Evolutionary conservation across 2,888 invertebrate species (phyloP).

Genomic region (Temnothorax rugatulus): DNA sequence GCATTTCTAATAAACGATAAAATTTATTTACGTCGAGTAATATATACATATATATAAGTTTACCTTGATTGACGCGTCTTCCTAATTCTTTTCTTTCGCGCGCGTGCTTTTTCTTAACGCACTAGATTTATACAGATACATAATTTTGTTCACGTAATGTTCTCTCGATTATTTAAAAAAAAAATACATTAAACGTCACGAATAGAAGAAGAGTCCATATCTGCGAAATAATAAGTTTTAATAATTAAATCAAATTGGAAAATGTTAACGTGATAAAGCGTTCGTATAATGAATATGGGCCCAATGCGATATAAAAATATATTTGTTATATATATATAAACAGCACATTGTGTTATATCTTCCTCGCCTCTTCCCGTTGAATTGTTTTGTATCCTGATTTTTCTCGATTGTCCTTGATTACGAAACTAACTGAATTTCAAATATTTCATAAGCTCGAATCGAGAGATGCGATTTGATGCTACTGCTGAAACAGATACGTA

Average conservation of each 20-base stretch:
- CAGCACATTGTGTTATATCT: slow-evolving; percentile 23
- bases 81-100: slow-evolving; percentile 24
- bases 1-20: slow-evolving; percentile 34
- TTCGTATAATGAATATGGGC: slow-evolving; percentile 70
- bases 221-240: slow-evolving; percentile 45
- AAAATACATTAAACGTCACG: slow-evolving; percentile 22
- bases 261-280: slow-evolving; percentile 67
- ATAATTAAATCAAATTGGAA: slow-evolving; percentile 55
- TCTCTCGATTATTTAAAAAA: slow-evolving; percentile 10
- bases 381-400: neutral
- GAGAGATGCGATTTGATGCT: slow-evolving; percentile 2
- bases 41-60: slow-evolving; percentile 35
- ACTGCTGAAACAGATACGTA: neutral
- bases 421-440: neutral
- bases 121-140: neutral
- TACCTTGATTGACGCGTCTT: slow-evolving; percentile 50
- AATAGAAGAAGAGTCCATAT: slow-evolving; percentile 7
- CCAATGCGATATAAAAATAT: slow-evolving; percentile 60
- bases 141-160: neutral
- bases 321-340: slow-evolving; percentile 44
- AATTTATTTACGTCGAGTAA: slow-evolving; percentile 48
- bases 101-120: neutral
- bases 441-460: neutral
- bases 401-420: neutral
- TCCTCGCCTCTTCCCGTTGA: neutral